These are phyloP conservation scores for Oplegnathus fasciatus DNA, from an alignment of 2,113 vertebrate species.

Conservation along the genomic window DNA sequence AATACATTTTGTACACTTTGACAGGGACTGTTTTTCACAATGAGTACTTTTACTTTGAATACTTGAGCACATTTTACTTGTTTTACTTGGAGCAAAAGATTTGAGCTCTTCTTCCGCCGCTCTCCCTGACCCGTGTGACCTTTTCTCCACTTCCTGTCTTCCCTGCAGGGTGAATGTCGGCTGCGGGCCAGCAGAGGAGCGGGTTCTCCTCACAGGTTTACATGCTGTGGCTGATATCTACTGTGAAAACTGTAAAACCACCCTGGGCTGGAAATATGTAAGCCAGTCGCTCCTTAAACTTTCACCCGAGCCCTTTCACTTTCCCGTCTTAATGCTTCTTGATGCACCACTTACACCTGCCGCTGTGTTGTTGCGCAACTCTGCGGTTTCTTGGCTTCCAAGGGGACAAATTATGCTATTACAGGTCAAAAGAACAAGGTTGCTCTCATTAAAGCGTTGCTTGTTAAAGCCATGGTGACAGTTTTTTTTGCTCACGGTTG, in stretches of 20 bases:
- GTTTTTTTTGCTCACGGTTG: slow-evolving; percentile 31
- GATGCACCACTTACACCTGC: background rate
- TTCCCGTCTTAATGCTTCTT: background rate
- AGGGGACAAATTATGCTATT: background rate
- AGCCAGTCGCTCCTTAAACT: slow-evolving; percentile 63
- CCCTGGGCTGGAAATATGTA: slow-evolving; percentile 99
- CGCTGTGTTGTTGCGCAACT: slow-evolving; percentile 1
- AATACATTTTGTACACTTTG: background rate
- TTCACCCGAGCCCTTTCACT: background rate
- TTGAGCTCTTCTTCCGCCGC: background rate
- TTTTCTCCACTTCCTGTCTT: slow-evolving; percentile 15
- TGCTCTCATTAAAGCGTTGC: slow-evolving; percentile 32
- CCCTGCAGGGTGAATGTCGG: slow-evolving; percentile 94
- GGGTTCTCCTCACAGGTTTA: slow-evolving; percentile 97
- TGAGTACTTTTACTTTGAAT: background rate
- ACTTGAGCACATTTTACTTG: background rate
- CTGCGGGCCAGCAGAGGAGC: slow-evolving; percentile 97
- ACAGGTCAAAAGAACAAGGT: slow-evolving; percentile 44
- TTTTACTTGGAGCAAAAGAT: background rate
- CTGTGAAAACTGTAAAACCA: slow-evolving; percentile 99
- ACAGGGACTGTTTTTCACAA: background rate
- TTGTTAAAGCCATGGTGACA: slow-evolving; percentile 49
- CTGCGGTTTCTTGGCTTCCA: background rate
- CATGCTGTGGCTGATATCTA: slow-evolving; percentile 99
- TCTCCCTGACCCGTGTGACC: background rate